These are phyloP conservation scores for Mola mola DNA, from an alignment of 2,113 vertebrate genomes.

Conservation along the genomic window DNA sequence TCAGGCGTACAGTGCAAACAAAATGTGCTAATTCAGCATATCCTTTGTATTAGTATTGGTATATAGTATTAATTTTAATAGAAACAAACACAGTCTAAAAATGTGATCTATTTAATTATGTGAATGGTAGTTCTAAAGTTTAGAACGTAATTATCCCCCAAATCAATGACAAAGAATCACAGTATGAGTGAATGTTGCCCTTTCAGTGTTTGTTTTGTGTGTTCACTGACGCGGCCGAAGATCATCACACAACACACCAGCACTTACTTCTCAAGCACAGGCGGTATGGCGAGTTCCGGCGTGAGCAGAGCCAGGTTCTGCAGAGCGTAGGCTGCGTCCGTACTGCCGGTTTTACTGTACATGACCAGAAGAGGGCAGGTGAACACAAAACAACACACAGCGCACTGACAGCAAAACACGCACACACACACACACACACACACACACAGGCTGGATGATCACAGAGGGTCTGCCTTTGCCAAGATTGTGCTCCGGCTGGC, in stretches of 20 bases:
- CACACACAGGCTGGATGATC: conserved; percentile 35
- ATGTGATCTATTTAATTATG: too few species aligned
- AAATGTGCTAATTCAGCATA: too few species aligned
- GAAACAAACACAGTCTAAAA: too few species aligned
- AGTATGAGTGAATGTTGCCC: too few species aligned
- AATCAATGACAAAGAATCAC: too few species aligned
- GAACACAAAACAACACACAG: conserved; percentile 12
- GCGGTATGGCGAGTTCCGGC: conserved; percentile 93
- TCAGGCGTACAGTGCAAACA: too few species aligned
- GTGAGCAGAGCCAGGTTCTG: conserved; percentile 97
- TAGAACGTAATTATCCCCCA: too few species aligned
- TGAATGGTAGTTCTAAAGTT: too few species aligned
- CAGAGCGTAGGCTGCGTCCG: conserved; percentile 94
- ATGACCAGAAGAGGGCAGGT: conserved; percentile 45
- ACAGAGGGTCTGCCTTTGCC: conserved; percentile 49
- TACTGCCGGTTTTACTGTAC: conserved; percentile 92
- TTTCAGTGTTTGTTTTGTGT: too few species aligned
- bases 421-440: conserved; percentile 15
- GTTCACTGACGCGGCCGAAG: too few species aligned
- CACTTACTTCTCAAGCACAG: conserved; percentile 95
- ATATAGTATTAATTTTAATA: too few species aligned
- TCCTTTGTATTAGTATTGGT: too few species aligned
- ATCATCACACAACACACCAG: background rate
- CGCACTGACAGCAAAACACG: conserved; percentile 11
- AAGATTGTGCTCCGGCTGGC: conserved; percentile 35